A percentile compares a stretch with the other conserved stretches of the same genome.
These are phyloP conservation scores for Psilanteris sp. DNA, from an alignment of 1,140 invertebrate species.

Conservation along the genomic window DNA sequence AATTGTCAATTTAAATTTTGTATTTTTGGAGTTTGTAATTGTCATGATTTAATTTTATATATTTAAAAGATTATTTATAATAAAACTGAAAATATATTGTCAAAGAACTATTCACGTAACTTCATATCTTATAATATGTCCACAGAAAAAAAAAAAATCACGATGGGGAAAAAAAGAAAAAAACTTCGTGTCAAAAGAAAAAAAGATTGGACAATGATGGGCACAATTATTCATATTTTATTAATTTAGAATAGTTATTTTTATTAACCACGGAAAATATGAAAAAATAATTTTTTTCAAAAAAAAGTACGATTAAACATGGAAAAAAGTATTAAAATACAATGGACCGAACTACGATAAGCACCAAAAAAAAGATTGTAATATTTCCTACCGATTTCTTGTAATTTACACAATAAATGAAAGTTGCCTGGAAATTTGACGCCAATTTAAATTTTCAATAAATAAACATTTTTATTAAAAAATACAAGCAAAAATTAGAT, in stretches of 20 bases:
- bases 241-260: conserved; percentile 69
- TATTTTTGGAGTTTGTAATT: neutral
- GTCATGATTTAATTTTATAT: conserved; percentile 50
- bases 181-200: conserved; percentile 77
- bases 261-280: conserved; percentile 19
- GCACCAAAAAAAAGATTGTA: conserved; percentile 73
- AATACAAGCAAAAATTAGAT: neutral
- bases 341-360: conserved; percentile 71
- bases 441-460: conserved; percentile 17
- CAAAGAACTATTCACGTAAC: conserved; percentile 71
- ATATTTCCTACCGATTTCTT: conserved; percentile 73
- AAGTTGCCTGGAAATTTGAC: conserved; percentile 65
- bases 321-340: conserved; percentile 18
- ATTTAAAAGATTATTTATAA: conserved; percentile 16
- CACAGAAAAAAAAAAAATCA: conserved; percentile 80
- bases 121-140: conserved; percentile 80
- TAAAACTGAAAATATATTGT: conserved; percentile 20
- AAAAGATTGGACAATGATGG: conserved; percentile 79
- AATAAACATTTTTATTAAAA: conserved; percentile 17
- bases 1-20: too few relatives aligned
- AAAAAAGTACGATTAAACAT: conserved; percentile 58
- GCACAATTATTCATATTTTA: conserved; percentile 78
- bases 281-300: conserved; percentile 32
- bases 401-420: conserved; percentile 73
- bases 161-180: conserved; percentile 78